Percentiles rank a stretch among this genome's conserved stretches.
phyloP scores from a whole-genome alignment of 2,113 vertebrate genomes.

The Bos taurus region ARS-UCD2.0 NC_037330.1:79609001-79609500 shows the following conservation, averaged over 20 bases:
- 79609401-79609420: not conserved
- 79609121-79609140: not conserved
- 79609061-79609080: not conserved
- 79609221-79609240: not conserved
- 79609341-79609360: not conserved
- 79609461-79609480: not conserved
- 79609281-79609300: conserved; percentile 19
- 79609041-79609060: not conserved
- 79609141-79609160: not conserved
- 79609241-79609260: not conserved
- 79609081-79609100: not conserved
- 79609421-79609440: not conserved
- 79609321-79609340: not conserved
- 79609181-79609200: not conserved
- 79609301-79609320: not conserved
- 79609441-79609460: not conserved
- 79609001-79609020: not conserved
- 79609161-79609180: not conserved
- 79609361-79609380: not conserved
- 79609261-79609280: not conserved
- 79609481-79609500: not conserved
- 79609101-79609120: not conserved
- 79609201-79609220: not conserved
- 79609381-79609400: not conserved
- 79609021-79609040: not conserved